These are phyloP conservation scores for Drosophila falleni DNA, from an alignment of 2,888 invertebrate species.

Conservation along the genomic window DNA sequence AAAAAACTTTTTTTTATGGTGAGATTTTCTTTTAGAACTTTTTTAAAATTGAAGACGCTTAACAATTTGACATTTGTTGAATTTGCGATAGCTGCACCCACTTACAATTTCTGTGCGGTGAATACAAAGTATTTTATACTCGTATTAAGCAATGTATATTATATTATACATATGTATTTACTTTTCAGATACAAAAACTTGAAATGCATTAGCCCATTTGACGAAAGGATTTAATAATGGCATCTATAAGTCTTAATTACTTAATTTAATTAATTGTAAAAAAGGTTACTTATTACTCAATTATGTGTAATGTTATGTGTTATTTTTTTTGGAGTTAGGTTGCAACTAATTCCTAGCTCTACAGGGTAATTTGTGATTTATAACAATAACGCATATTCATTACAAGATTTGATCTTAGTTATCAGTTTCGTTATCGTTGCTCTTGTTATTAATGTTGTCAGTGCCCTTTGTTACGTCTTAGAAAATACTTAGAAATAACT, in stretches of 20 bases:
- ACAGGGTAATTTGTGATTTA: background rate
- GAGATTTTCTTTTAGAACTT: no score
- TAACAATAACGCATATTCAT: background rate
- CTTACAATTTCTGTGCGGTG: background rate
- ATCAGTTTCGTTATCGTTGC: slow-evolving; percentile 14
- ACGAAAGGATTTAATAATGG: background rate
- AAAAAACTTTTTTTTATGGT: no score
- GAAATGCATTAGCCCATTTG: background rate
- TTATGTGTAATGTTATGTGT: background rate
- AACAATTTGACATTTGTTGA: slow-evolving; percentile 37
- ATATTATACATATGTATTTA: no score
- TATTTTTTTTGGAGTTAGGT: background rate
- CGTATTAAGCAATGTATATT: background rate
- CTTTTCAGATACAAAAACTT: no score
- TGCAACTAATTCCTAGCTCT: no score
- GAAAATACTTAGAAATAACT: slow-evolving; percentile 27
- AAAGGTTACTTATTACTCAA: no score
- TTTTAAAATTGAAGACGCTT: no score
- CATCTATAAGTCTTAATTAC: background rate
- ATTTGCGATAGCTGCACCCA: background rate
- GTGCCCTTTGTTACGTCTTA: slow-evolving; percentile 30
- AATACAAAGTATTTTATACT: no score
- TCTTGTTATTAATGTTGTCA: slow-evolving; percentile 8
- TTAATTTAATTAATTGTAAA: no score
- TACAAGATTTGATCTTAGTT: no score